phyloP scores from a whole-genome alignment of 1,140 invertebrate genomes.

The Teleogryllus occipitalis region DNA sequence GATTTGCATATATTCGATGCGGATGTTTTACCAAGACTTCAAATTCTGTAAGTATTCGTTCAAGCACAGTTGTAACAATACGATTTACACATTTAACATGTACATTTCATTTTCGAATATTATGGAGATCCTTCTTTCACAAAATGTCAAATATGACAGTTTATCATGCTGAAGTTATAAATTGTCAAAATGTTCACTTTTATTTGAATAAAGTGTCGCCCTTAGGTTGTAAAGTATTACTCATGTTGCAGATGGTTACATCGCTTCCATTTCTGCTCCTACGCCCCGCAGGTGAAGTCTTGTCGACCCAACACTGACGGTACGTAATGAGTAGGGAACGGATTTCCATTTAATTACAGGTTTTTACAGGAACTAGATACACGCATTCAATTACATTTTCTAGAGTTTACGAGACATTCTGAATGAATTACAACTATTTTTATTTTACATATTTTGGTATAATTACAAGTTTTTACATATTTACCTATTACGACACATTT shows the following conservation, averaged over 20 bases:
- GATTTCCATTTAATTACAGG: too few relatives aligned
- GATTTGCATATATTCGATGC: not conserved
- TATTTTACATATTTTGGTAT: too few relatives aligned
- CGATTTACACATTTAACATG: not conserved
- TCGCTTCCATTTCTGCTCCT: slow-evolving; percentile 22
- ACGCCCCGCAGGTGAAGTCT: slow-evolving; percentile 14
- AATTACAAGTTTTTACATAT: too few relatives aligned
- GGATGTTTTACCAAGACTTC: not conserved
- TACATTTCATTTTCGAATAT: not conserved
- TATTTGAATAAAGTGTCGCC: not conserved
- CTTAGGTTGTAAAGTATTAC: not conserved
- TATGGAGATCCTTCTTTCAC: not conserved
- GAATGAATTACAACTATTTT: too few relatives aligned
- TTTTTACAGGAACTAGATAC: too few relatives aligned
- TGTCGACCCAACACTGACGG: slow-evolving; percentile 22
- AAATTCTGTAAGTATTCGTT: not conserved
- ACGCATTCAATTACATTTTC: too few relatives aligned
- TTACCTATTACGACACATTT: too few relatives aligned
- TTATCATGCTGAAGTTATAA: not conserved
- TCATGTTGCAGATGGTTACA: slow-evolving; percentile 21
- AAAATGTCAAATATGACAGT: not conserved
- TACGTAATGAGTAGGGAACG: too few relatives aligned
- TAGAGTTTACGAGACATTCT: too few relatives aligned
- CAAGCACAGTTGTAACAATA: not conserved
- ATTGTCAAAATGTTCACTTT: not conserved